Conservation (phyloP, 2,888 invertebrate genomes). For the Drosophila conformis region DNA sequence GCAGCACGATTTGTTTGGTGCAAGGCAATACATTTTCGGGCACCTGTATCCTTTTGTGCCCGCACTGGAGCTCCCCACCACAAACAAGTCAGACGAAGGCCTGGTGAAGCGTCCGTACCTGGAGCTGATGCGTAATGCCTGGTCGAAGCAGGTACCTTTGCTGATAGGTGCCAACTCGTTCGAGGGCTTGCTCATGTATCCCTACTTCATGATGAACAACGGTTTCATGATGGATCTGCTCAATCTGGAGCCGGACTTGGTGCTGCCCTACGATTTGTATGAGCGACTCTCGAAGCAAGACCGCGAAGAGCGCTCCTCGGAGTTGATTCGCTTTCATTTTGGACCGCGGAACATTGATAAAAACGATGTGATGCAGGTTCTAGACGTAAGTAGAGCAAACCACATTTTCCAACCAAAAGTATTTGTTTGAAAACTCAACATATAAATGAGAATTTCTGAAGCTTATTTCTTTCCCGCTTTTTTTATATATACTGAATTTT, state of each 20-base stretch:
- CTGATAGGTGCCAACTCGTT: conserved; percentile 82
- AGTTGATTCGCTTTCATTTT: conserved; percentile 85
- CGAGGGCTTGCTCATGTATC: conserved; percentile 80
- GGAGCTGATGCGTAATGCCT: conserved; percentile 73
- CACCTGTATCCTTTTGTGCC: conserved; percentile 79
- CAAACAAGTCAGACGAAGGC: conserved; percentile 2
- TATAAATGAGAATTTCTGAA: background rate
- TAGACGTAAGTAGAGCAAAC: conserved; percentile 74
- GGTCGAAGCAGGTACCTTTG: conserved; percentile 81
- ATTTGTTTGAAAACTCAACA: background rate
- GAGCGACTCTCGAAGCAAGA: conserved; percentile 35
- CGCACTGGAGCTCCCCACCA: conserved; percentile 57
- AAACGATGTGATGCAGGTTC: conserved; percentile 70
- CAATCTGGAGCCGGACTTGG: conserved; percentile 46
- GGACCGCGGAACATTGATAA: conserved; percentile 63
- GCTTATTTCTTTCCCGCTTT: background rate
- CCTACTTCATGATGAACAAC: conserved; percentile 52
- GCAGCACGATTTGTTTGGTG: conserved; percentile 74
- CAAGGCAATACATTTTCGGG: conserved; percentile 66
- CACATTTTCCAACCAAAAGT: background rate
- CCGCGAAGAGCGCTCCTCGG: conserved; percentile 53
- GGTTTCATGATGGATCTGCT: conserved; percentile 48
- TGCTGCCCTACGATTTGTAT: conserved; percentile 77
- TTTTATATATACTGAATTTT: conserved; percentile 10
- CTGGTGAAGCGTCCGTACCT: conserved; percentile 62